Percentiles rank a stretch among this genome's conserved stretches.
phyloP scores from a whole-genome alignment of 1,140 invertebrate genomes.

The Pseudomyrmex cubaensis region DNA sequence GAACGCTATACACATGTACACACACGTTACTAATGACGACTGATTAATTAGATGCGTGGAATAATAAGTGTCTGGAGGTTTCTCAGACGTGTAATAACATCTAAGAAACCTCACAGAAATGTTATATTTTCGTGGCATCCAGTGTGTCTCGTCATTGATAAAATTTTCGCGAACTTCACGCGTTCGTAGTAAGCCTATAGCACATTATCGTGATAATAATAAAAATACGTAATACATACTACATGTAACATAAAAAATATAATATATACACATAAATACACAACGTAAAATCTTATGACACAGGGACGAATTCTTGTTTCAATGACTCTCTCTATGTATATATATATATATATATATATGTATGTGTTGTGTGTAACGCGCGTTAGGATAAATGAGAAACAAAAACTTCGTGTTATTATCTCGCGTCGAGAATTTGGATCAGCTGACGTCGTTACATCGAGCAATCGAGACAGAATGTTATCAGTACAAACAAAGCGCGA shows the following conservation, averaged over 20 bases:
- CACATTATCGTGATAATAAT: constrained; percentile 15
- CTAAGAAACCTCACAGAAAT: too few relatives aligned
- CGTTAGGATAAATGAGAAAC: constrained; percentile 15
- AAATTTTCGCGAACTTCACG: too few relatives aligned
- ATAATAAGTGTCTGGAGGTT: too few relatives aligned
- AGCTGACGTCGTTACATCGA: too few relatives aligned
- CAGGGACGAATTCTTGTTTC: neutral
- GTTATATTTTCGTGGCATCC: too few relatives aligned
- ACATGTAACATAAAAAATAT: constrained; percentile 46
- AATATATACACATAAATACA: constrained; percentile 45
- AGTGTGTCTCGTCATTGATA: too few relatives aligned
- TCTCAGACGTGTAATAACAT: too few relatives aligned
- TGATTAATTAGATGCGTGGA: too few relatives aligned
- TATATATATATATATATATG: too few relatives aligned
- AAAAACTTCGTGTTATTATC: constrained; percentile 15
- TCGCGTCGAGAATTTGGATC: too few relatives aligned
- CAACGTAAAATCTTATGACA: constrained; percentile 32
- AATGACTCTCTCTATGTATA: neutral
- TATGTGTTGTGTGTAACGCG: neutral
- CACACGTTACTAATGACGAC: neutral
- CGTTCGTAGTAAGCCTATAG: too few relatives aligned
- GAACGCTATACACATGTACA: constrained; percentile 25
- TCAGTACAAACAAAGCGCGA: constrained; percentile 16
- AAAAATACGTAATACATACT: constrained; percentile 29
- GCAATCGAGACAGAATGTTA: constrained; percentile 18